Evolutionary conservation across 1,140 invertebrate species (phyloP).

Genomic region (Dufourea novaeangliae): DNA sequence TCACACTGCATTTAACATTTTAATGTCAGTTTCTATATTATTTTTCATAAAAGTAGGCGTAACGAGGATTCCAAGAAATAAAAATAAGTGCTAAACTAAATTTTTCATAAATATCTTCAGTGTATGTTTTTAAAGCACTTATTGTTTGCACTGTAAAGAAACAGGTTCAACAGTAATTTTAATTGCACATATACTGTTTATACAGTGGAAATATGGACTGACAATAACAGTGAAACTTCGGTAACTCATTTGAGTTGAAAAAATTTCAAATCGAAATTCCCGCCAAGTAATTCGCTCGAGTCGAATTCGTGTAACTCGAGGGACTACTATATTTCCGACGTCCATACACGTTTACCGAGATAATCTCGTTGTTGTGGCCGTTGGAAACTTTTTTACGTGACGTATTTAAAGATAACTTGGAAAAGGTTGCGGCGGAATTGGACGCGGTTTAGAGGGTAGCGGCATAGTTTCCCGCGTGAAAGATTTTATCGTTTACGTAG

Average conservation of each 20-base stretch:
- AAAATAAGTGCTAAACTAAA: too few relatives aligned
- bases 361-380: conserved; percentile 5
- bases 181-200: too few relatives aligned
- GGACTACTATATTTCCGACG: background rate
- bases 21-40: too few relatives aligned
- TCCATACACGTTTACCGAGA: background rate
- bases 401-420: conserved; percentile 7
- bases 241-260: background rate
- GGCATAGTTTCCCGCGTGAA: background rate
- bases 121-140: too few relatives aligned
- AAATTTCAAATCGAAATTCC: background rate
- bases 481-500: conserved; percentile 19
- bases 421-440: conserved; percentile 12
- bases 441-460: background rate
- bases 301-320: background rate
- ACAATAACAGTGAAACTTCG: background rate
- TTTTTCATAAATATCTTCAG: too few relatives aligned
- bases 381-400: background rate
- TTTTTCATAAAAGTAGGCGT: too few relatives aligned
- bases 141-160: too few relatives aligned
- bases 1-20: too few relatives aligned
- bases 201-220: background rate
- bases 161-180: too few relatives aligned
- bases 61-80: too few relatives aligned
- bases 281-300: background rate